These are phyloP conservation scores for Sebastiscus tertius DNA, from an alignment of 2,797 vertebrate genomes.

Conservation along the genomic window DNA sequence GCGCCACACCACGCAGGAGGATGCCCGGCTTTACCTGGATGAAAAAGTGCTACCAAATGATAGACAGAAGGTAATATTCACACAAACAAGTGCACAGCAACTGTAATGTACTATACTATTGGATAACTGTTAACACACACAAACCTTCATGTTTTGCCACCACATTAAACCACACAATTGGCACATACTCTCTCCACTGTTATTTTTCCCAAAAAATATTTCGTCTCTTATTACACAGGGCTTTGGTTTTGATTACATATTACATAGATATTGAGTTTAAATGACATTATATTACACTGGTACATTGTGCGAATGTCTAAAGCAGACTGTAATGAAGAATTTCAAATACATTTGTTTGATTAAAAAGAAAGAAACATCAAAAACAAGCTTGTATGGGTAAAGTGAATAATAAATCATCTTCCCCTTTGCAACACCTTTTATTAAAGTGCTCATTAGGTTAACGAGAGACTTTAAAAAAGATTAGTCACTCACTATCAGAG, in stretches of 20 bases:
- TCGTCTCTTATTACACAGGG: neutral
- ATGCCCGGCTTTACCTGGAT: constrained; percentile 98
- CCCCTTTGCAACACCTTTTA: neutral
- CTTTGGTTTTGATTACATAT: neutral
- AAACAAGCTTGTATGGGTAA: neutral
- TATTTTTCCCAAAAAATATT: neutral
- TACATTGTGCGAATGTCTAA: neutral
- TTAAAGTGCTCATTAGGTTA: neutral
- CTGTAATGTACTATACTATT: neutral
- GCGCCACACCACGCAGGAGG: constrained; percentile 93
- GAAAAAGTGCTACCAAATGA: constrained; percentile 99
- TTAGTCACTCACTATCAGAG: neutral
- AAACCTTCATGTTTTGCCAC: neutral
- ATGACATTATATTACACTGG: neutral
- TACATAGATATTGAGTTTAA: neutral
- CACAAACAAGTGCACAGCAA: neutral
- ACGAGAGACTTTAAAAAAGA: neutral
- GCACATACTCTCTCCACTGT: neutral
- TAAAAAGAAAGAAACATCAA: neutral
- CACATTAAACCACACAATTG: neutral
- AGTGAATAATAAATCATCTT: neutral
- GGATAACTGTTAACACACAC: neutral
- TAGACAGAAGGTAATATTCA: constrained; percentile 89
- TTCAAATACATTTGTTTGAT: neutral
- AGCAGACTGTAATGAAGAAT: neutral